Conservation (phyloP, 2,888 invertebrate genomes). For the Xylota segnis region DNA sequence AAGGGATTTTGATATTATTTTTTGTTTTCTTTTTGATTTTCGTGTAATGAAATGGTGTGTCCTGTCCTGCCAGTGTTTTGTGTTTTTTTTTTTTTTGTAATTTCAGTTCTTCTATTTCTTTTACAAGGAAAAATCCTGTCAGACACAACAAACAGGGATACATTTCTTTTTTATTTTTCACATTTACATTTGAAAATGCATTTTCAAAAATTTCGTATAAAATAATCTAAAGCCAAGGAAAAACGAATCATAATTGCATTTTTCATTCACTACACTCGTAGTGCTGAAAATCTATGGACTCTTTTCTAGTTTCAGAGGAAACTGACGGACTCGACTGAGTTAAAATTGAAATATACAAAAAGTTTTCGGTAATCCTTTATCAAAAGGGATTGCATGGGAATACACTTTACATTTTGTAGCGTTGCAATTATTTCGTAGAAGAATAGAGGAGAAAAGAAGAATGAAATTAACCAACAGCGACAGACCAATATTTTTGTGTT, state of each 20-base stretch:
- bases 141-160: slow-evolving; percentile 30
- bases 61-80: slow-evolving; percentile 56
- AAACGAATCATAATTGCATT: slow-evolving; percentile 54
- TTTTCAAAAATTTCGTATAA: slow-evolving; percentile 69
- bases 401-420: slow-evolving; percentile 1
- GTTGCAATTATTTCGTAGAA: background rate
- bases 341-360: slow-evolving; percentile 4
- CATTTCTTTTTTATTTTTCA: slow-evolving; percentile 8
- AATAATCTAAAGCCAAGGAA: slow-evolving; percentile 51
- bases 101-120: background rate
- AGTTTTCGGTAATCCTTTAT: slow-evolving; percentile 14
- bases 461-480: slow-evolving; percentile 15
- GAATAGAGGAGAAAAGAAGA: background rate
- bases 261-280: background rate
- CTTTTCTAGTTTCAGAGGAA: slow-evolving; percentile 4
- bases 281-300: too few species aligned
- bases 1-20: slow-evolving; percentile 40
- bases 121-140: slow-evolving; percentile 22
- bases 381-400: background rate
- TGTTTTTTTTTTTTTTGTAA: slow-evolving; percentile 6
- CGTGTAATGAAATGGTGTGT: slow-evolving; percentile 57
- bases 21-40: slow-evolving; percentile 29
- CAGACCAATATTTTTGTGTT: slow-evolving; percentile 3
- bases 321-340: slow-evolving; percentile 7
- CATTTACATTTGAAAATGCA: slow-evolving; percentile 78